Evolutionary conservation across 2,113 vertebrate species (phyloP).

Genomic region (Etheostoma cragini): DNA sequence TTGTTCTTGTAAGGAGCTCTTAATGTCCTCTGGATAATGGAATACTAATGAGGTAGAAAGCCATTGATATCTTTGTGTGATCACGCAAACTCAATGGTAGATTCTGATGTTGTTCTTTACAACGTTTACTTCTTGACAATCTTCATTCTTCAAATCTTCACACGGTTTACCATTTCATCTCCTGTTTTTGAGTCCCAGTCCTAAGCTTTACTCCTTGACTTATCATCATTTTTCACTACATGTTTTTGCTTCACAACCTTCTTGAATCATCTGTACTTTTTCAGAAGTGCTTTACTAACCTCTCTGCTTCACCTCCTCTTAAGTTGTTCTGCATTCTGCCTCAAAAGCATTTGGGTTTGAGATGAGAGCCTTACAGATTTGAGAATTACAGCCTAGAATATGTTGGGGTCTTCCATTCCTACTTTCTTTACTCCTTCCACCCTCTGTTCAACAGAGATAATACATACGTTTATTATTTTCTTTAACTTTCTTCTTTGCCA

Average conservation of each 20-base stretch:
- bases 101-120: not conserved
- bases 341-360: not conserved
- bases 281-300: not conserved
- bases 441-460: not conserved
- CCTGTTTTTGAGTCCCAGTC: not conserved
- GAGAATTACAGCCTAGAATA: not conserved
- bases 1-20: too few relatives aligned
- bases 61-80: not conserved
- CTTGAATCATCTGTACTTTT: not conserved
- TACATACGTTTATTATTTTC: not conserved
- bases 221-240: not conserved
- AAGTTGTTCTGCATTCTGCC: not conserved
- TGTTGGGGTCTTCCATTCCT: not conserved
- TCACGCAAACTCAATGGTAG: too few relatives aligned
- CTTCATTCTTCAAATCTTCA: not conserved
- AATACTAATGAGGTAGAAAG: not conserved
- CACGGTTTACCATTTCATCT: not conserved
- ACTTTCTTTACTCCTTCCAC: not conserved
- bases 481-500: not conserved
- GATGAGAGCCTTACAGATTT: too few relatives aligned
- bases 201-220: not conserved
- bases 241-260: not conserved
- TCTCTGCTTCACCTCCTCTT: conserved; percentile 7
- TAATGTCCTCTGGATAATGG: too few relatives aligned
- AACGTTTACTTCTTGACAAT: not conserved